These are phyloP conservation scores for Lycopodina hypogea DNA, from an alignment of 37 sponge, comb jelly and placozoan genomes.

Conservation along the genomic window DNA sequence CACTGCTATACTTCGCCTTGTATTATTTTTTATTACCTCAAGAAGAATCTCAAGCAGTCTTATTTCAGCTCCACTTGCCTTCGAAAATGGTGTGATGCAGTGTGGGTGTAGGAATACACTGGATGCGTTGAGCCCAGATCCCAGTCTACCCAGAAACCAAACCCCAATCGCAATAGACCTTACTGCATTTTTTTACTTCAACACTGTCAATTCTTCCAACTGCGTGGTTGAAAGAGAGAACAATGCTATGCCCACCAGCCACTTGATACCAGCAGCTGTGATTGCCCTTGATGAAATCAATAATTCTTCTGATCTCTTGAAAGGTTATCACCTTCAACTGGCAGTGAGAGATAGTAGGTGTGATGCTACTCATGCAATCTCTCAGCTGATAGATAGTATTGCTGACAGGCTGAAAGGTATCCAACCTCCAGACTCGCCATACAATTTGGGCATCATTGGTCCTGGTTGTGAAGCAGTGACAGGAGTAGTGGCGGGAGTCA, in stretches of 20 bases:
- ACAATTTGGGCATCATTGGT: slow-evolving; percentile 17
- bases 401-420: background rate
- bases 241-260: background rate
- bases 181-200: slow-evolving; percentile 7
- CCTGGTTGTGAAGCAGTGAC: slow-evolving; percentile 14
- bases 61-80: background rate
- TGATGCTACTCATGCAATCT: background rate
- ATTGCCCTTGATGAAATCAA: slow-evolving; percentile 29
- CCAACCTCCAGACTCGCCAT: background rate
- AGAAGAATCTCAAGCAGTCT: background rate
- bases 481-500: background rate
- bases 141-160: background rate
- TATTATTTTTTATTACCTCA: too few species aligned
- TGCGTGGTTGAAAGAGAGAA: background rate
- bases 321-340: slow-evolving; percentile 3
- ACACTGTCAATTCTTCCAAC: background rate
- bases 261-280: slow-evolving; percentile 22
- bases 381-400: slow-evolving; percentile 4
- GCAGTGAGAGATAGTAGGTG: slow-evolving; percentile 12
- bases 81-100: background rate
- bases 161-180: background rate
- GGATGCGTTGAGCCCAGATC: background rate
- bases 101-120: background rate
- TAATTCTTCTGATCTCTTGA: background rate
- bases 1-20: too few species aligned